Base-by-base conservation (phyloP, 2,888 invertebrate genomes). In the Gastrophysa polygoni region DNA sequence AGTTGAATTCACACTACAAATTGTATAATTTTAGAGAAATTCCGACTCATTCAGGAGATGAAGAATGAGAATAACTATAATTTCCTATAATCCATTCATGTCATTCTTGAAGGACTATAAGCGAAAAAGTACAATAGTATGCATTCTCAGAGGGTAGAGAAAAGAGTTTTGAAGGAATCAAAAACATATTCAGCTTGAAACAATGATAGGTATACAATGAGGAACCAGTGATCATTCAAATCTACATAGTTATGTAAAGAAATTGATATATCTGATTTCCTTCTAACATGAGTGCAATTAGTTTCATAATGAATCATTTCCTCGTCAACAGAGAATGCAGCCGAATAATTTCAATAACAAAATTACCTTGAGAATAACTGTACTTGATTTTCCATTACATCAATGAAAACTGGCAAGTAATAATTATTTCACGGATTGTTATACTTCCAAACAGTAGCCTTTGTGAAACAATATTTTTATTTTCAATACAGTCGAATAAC, bases 361-460 rank as follows among this genome's bases (percentile, higher is more conserved):
- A 14, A 38, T 14, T 38, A 38, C 38, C 38, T 14, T 47, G 34
- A 38, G 47, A 51, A 56, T 47, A 57, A 61, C 47, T 18, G 29
- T 8, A 38, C 38, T 55, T 14, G 21, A 11, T 59, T 52, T 47
- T 57, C 52, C 50, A 57, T 61, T 61, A 61, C 57, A 52, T 61
- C 52, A 61, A 61, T 57, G 57, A 57, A 46, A 28, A 8, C 44
- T 11, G 47, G 57, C 34, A 61, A 61, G 51, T 29, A 57, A 47
- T 52, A 61, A 61, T 61, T 61, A 61, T 48, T 57, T 47, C 52
- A 56, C 52, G 48, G 55, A 24, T 55, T 50, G 44, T 49, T 60
- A 48, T 50, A 56, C 55, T 32, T 21, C 18, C 28, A 49, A 60
- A 60, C 50, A 49, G 56, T 16, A 43, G 29, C 21, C 43, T 44